Conservation (phyloP, 2,113 vertebrate genomes). For the Marmota flaviventris region DNA sequence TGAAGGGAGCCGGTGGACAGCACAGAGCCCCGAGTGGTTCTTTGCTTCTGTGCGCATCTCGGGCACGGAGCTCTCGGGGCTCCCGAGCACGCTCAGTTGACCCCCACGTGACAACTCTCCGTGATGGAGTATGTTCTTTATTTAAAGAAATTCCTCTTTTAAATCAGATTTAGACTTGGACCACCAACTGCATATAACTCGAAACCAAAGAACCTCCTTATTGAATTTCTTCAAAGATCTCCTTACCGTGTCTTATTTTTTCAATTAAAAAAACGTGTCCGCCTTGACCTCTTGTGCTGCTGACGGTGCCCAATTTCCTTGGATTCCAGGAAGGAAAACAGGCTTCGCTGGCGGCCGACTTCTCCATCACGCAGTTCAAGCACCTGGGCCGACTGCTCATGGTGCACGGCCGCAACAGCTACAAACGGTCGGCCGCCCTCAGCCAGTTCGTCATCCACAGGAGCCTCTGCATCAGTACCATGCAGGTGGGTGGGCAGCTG, state of each 20-base stretch:
- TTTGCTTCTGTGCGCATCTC: background rate
- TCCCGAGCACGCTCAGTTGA: background rate
- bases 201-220: conserved; percentile 61
- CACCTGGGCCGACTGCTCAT: conserved; percentile 96
- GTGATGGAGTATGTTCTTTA: conserved; percentile 61
- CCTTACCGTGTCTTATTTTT: conserved; percentile 53
- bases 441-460: conserved; percentile 99
- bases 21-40: background rate
- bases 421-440: conserved; percentile 97
- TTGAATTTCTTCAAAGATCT: conserved; percentile 36
- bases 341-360: conserved; percentile 96
- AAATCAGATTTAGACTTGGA: conserved; percentile 64
- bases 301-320: conserved; percentile 58
- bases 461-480: conserved; percentile 98
- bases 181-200: conserved; percentile 56
- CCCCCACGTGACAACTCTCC: conserved; percentile 35
- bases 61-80: background rate
- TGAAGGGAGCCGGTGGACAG: background rate
- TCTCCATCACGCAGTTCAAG: conserved; percentile 99
- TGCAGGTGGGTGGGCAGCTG: conserved; percentile 84
- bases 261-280: conserved; percentile 6
- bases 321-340: conserved; percentile 96
- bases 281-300: conserved; percentile 23
- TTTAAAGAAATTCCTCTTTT: conserved; percentile 63
- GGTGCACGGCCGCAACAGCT: conserved; percentile 99